phyloP scores from a whole-genome alignment of 23 tunicate species.

The Corella eumyota region DNA sequence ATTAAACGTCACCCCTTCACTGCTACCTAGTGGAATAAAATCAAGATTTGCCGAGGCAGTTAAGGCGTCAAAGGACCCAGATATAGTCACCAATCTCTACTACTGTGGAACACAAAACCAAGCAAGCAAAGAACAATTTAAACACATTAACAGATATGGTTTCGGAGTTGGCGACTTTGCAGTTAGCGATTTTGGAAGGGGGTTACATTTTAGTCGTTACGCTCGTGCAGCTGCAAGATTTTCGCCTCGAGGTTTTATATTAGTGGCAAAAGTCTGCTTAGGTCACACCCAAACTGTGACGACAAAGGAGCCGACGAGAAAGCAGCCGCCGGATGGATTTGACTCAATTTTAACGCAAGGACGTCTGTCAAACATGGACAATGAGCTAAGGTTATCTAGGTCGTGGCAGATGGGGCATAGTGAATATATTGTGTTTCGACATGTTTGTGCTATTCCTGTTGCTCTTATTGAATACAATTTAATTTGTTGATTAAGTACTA shows the following conservation, averaged over 20 bases:
- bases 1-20: conserved; percentile 1
- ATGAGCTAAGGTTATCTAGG: background rate
- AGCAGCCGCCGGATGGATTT: conserved; percentile 28
- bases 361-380: conserved; percentile 5
- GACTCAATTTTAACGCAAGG: conserved; percentile 54
- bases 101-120: conserved; percentile 14
- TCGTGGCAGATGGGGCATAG: conserved; percentile 14
- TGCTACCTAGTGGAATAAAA: conserved; percentile 4
- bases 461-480: conserved; percentile 18
- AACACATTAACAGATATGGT: conserved; percentile 12
- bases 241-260: conserved; percentile 29
- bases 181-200: conserved; percentile 29
- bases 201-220: conserved; percentile 39
- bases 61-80: conserved; percentile 15
- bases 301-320: conserved; percentile 12
- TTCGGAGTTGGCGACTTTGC: conserved; percentile 23
- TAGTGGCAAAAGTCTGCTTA: conserved; percentile 43
- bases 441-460: conserved; percentile 21
- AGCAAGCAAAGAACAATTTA: conserved; percentile 1
- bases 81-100: conserved; percentile 38
- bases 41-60: conserved; percentile 6
- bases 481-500: background rate
- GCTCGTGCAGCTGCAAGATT: conserved; percentile 37
- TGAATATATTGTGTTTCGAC: conserved; percentile 33
- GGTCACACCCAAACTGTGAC: conserved; percentile 38